phyloP scores from a whole-genome alignment of 2,888 invertebrate species.

The Ctenicera cuprea region DNA sequence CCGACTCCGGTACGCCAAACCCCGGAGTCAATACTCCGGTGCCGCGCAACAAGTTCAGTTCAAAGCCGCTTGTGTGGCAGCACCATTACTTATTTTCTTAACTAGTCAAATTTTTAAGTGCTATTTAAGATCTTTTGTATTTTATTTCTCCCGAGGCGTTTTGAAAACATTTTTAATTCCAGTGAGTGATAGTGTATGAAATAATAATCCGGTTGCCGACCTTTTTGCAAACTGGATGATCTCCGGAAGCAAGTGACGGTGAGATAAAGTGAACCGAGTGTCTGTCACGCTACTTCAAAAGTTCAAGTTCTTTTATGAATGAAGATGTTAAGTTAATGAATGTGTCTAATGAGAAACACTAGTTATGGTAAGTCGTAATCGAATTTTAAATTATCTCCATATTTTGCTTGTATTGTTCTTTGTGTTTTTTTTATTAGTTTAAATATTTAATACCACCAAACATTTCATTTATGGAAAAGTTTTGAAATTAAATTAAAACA shows the following conservation, averaged over 20 bases:
- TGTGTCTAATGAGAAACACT: slow-evolving; percentile 1
- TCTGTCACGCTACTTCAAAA: slow-evolving; percentile 29
- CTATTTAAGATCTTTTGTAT: background rate
- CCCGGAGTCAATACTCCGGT: slow-evolving; percentile 65
- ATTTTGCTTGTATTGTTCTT: no score
- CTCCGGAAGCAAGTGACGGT: slow-evolving; percentile 15
- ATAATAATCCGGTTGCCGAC: background rate
- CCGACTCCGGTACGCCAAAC: slow-evolving; percentile 58
- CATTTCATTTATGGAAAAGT: no score
- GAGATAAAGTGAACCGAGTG: slow-evolving; percentile 16
- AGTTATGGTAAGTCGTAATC: slow-evolving; percentile 24
- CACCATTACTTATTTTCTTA: slow-evolving; percentile 43
- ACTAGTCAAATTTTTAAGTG: slow-evolving; percentile 15
- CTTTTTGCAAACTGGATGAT: background rate
- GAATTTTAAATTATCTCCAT: background rate
- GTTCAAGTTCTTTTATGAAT: slow-evolving; percentile 28
- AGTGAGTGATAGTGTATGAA: background rate
- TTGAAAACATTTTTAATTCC: no score
- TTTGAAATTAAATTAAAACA: no score
- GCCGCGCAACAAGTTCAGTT: slow-evolving; percentile 66
- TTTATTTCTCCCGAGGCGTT: background rate
- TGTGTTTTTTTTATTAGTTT: no score
- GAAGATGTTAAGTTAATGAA: slow-evolving; percentile 35
- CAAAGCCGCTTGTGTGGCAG: slow-evolving; percentile 55
- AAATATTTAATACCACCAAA: no score